Conservation (phyloP, 1,140 invertebrate species). For the Brachionus paranguensis region DNA sequence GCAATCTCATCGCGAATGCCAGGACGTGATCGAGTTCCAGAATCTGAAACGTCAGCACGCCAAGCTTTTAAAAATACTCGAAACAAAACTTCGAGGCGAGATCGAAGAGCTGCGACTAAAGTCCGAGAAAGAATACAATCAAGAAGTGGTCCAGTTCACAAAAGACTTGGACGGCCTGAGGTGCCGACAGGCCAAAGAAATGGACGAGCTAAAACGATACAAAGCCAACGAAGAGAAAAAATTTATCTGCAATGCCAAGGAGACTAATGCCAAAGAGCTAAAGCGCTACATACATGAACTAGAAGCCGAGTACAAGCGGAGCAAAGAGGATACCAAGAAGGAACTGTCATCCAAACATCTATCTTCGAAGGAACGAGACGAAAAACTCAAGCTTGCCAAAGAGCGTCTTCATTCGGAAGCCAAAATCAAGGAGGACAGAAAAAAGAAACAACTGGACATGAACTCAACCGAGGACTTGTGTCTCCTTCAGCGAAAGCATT, state of each 20-base stretch:
- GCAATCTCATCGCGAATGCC: conserved; percentile 32
- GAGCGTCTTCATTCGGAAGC: conserved; percentile 21
- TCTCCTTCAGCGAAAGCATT: conserved; percentile 8
- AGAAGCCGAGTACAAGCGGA: conserved; percentile 94
- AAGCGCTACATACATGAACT: conserved; percentile 81
- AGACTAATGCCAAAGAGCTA: conserved; percentile 79
- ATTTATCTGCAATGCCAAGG: conserved; percentile 80
- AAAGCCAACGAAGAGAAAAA: conserved; percentile 72
- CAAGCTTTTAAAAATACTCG: conserved; percentile 59
- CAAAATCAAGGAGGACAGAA: conserved; percentile 44
- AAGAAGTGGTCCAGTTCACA: conserved; percentile 77
- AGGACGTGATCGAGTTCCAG: conserved; percentile 34
- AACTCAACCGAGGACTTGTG: conserved; percentile 14
- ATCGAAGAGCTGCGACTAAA: conserved; percentile 91
- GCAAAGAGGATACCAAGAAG: conserved; percentile 84
- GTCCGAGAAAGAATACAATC: conserved; percentile 93
- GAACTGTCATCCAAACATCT: conserved; percentile 44
- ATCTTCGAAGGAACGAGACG: conserved; percentile 14
- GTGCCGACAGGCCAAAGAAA: conserved; percentile 77
- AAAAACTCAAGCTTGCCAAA: conserved; percentile 18
- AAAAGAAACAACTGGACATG: conserved; percentile 41
- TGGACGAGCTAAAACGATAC: conserved; percentile 59
- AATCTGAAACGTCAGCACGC: conserved; percentile 29
- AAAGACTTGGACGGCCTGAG: conserved; percentile 84
- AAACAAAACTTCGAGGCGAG: conserved; percentile 85